Conservation (phyloP, 2,113 vertebrate species). For the Cyprinodon variegatus region DNA sequence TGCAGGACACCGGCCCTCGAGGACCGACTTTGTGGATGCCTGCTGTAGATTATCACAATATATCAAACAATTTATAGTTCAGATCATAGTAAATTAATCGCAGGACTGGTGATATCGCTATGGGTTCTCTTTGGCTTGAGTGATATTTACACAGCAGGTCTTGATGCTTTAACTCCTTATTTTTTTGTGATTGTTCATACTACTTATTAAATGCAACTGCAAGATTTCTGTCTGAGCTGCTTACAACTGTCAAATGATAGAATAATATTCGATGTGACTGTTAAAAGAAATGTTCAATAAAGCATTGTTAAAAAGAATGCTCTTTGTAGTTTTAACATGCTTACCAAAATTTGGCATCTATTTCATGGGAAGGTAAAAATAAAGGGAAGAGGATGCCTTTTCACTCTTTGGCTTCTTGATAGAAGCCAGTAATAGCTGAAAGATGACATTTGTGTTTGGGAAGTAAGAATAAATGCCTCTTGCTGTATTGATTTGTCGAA, state of each 20-base stretch:
- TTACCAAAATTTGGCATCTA: background rate
- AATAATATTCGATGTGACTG: too few species aligned
- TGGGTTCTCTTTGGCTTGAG: background rate
- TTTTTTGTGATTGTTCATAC: too few species aligned
- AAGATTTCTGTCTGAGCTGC: too few species aligned
- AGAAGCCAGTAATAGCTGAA: conserved; percentile 44
- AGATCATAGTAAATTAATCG: background rate
- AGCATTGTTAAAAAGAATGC: background rate
- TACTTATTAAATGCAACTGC: too few species aligned
- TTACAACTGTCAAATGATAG: too few species aligned
- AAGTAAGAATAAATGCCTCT: conserved; percentile 53
- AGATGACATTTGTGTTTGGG: conserved; percentile 9
- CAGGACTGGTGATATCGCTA: background rate
- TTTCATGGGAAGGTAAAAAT: conserved; percentile 5
- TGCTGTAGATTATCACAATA: background rate
- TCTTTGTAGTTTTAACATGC: background rate
- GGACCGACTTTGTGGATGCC: too few species aligned
- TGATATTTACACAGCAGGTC: too few species aligned
- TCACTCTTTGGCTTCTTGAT: conserved; percentile 42
- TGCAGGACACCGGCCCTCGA: too few species aligned
- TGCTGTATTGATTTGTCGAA: conserved; percentile 67
- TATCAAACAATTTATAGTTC: background rate
- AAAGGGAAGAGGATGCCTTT: conserved; percentile 27
- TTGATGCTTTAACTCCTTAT: too few species aligned
- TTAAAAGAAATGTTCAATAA: too few species aligned